Percentiles rank a stretch among this genome's conserved stretches.
These are phyloP conservation scores for Apaloderma vittatum DNA, from an alignment of 2,113 vertebrate genomes.

Conservation along the genomic window DNA sequence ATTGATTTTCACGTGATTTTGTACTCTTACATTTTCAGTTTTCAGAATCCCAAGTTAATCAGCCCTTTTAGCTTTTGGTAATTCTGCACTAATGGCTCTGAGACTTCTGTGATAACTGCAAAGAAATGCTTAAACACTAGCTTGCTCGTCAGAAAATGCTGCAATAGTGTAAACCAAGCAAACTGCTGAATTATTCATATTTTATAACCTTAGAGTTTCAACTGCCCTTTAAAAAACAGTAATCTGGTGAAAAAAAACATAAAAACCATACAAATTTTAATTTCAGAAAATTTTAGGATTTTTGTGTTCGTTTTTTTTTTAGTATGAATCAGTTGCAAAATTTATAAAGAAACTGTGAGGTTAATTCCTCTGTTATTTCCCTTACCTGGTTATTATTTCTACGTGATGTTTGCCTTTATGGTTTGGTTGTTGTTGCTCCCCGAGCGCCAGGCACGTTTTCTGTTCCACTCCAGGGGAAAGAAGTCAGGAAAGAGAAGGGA, in stretches of 20 bases:
- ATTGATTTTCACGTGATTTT: not conserved
- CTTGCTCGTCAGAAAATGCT: conserved; percentile 14
- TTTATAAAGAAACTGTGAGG: not conserved
- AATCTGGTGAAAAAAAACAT: not conserved
- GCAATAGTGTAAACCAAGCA: not conserved
- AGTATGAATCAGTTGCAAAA: not conserved
- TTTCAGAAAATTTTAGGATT: not conserved
- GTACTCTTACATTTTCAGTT: not conserved
- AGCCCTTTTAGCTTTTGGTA: not conserved
- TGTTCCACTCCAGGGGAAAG: not conserved
- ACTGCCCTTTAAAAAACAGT: not conserved
- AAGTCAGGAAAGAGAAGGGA: not conserved
- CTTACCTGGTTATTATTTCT: not conserved
- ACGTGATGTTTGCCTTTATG: not conserved
- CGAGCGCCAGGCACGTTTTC: not conserved
- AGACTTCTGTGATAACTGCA: conserved; percentile 3
- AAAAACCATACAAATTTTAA: not conserved
- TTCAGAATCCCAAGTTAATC: not conserved
- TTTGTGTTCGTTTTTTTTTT: not conserved
- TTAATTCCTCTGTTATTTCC: not conserved
- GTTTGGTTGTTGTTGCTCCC: not conserved
- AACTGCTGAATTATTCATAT: not conserved
- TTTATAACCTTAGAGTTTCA: not conserved
- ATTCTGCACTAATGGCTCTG: not conserved
- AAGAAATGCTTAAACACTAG: not conserved